These are phyloP conservation scores for Phalacrocorax carbo DNA, from an alignment of 2,113 vertebrate genomes.

Conservation along the genomic window DNA sequence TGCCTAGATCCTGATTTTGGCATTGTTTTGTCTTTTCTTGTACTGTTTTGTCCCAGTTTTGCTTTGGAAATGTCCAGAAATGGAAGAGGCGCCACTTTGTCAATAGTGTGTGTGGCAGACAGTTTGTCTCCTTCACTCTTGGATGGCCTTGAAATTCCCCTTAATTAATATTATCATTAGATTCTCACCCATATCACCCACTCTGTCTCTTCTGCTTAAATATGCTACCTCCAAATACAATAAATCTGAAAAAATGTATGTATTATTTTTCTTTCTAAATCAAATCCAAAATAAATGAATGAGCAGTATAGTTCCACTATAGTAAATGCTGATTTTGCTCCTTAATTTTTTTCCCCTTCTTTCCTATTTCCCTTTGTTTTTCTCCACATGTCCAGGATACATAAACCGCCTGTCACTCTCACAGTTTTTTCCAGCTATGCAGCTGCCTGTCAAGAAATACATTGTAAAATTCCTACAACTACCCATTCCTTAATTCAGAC, in stretches of 20 bases:
- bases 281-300: neutral
- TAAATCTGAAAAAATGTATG: neutral
- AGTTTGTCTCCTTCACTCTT: neutral
- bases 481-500: neutral
- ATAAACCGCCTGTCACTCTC: neutral
- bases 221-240: neutral
- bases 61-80: neutral
- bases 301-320: neutral
- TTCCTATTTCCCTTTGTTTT: neutral
- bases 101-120: neutral
- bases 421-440: neutral
- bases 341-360: neutral
- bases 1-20: neutral
- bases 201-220: neutral
- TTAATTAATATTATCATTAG: neutral
- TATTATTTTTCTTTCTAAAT: slow-evolving; percentile 36
- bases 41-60: neutral
- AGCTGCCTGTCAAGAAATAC: neutral
- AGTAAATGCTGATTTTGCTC: neutral
- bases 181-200: neutral
- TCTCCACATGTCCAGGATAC: neutral
- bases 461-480: neutral
- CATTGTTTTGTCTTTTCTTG: neutral
- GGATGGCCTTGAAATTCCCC: neutral
- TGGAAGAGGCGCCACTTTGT: neutral